Conservation (phyloP, 2,888 invertebrate genomes). For the Tenthredo amoena region DNA sequence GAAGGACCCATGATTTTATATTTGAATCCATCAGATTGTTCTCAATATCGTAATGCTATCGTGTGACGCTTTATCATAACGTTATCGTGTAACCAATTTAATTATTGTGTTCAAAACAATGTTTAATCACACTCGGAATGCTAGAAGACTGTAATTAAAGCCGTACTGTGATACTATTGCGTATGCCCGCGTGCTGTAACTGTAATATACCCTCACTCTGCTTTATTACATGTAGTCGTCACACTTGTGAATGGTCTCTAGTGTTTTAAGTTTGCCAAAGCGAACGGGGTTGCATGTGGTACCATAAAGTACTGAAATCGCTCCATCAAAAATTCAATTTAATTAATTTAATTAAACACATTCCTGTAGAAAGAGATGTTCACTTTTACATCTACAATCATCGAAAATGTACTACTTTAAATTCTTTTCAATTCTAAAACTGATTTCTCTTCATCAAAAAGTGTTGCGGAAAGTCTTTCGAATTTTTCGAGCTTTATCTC, state of each 20-base stretch:
- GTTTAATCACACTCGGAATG: background rate
- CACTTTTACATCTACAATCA: background rate
- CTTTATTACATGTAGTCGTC: background rate
- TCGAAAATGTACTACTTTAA: background rate
- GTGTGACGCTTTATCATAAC: background rate
- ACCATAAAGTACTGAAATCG: background rate
- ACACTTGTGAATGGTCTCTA: background rate
- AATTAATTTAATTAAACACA: slow-evolving; percentile 2
- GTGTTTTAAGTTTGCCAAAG: background rate
- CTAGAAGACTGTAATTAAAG: background rate
- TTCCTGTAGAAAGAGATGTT: background rate
- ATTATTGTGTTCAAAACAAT: background rate
- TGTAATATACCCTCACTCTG: background rate
- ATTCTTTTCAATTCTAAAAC: background rate
- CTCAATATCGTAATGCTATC: background rate
- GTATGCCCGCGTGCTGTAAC: background rate
- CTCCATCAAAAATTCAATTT: background rate
- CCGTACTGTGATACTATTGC: background rate
- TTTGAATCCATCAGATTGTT: background rate
- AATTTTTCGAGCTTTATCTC: background rate
- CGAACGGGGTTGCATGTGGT: background rate
- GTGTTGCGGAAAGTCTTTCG: background rate
- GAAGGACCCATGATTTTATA: background rate
- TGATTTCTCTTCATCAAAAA: background rate
- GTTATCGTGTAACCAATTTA: background rate